Percentiles rank a stretch among this genome's conserved stretches.
Conservation (phyloP, 1,140 invertebrate genomes). For the Papilio helenus region DNA sequence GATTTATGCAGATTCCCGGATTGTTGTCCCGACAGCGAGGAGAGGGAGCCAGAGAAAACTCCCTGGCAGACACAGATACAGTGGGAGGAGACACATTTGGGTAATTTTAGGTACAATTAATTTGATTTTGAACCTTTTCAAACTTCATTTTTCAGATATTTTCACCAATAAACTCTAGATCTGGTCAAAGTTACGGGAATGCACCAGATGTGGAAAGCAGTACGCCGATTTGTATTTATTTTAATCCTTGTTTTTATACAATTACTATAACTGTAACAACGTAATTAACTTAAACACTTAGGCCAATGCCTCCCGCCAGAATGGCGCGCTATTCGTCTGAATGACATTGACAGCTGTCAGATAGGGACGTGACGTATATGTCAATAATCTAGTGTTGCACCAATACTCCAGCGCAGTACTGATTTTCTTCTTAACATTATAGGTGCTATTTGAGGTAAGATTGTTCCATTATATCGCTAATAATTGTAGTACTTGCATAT, state of each 20-base stretch:
- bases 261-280: no score
- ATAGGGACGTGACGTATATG: no score
- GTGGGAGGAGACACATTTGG: slow-evolving; percentile 91
- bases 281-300: no score
- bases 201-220: no score
- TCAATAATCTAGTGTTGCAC: no score
- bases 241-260: no score
- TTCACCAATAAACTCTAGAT: background rate
- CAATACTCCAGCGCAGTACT: no score
- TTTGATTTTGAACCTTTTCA: slow-evolving; percentile 42
- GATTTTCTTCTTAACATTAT: no score
- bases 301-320: no score
- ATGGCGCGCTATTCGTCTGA: no score
- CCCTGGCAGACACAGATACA: slow-evolving; percentile 86
- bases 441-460: background rate
- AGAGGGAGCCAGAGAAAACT: slow-evolving; percentile 75
- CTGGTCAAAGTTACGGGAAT: background rate
- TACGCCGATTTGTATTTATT: no score
- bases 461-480: background rate
- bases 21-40: slow-evolving; percentile 60
- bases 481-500: background rate
- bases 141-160: background rate
- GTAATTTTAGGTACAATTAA: slow-evolving; percentile 86
- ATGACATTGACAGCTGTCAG: no score
- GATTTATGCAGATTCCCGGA: slow-evolving; percentile 63